phyloP scores from a whole-genome alignment of 2,888 invertebrate species.

The Caenorhabditis drosophilae region DNA sequence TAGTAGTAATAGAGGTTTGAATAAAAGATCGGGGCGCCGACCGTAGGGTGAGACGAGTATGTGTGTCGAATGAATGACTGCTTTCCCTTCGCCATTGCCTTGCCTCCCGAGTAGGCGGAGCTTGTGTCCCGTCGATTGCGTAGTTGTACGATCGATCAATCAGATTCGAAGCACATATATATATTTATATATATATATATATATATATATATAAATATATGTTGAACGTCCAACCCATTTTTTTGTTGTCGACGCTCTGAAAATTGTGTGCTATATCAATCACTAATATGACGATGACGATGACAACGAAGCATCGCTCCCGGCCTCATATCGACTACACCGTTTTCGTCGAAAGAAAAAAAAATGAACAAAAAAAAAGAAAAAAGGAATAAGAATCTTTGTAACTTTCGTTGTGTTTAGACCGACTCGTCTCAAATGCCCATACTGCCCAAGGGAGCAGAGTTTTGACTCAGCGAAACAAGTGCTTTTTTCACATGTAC shows the following conservation, averaged over 20 bases:
- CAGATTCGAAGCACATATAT: conserved; percentile 22
- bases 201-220: background rate
- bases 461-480: conserved; percentile 41
- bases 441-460: conserved; percentile 96
- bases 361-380: background rate
- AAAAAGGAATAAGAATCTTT: background rate
- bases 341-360: no score
- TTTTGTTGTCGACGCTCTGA: background rate
- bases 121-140: conserved; percentile 33
- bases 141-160: conserved; percentile 42
- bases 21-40: conserved; percentile 1
- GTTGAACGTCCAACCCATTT: background rate
- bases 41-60: conserved; percentile 19
- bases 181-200: conserved; percentile 5
- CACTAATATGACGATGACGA: no score
- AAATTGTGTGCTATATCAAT: conserved; percentile 9
- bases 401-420: no score
- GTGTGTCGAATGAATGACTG: conserved; percentile 33
- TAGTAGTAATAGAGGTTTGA: background rate
- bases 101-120: conserved; percentile 30
- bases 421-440: conserved; percentile 85
- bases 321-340: no score
- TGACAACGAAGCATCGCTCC: no score
- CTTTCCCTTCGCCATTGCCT: conserved; percentile 13
- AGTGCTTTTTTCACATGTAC: conserved; percentile 10